These are phyloP conservation scores for Lutra lutra DNA, from an alignment of 2,797 vertebrate genomes.

Conservation along the genomic window DNA sequence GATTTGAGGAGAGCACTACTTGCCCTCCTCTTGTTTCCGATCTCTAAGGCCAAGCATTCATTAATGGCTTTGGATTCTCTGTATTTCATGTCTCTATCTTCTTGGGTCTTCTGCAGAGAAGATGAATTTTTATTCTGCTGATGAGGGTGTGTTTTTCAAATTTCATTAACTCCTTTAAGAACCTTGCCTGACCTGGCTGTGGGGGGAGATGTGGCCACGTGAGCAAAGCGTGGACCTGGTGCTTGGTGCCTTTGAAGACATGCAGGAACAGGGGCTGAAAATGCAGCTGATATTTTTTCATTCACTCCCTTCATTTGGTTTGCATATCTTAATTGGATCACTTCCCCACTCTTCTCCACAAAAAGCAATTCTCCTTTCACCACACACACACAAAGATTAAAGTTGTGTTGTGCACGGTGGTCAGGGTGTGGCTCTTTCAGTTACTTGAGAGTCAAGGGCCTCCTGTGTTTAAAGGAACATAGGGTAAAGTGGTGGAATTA, in stretches of 20 bases:
- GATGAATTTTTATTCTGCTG: background rate
- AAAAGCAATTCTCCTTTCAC: background rate
- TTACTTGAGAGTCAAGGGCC: background rate
- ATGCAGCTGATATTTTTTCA: background rate
- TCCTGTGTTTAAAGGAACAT: background rate
- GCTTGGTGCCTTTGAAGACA: background rate
- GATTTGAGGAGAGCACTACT: background rate
- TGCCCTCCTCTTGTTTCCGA: background rate
- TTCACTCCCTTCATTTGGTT: background rate
- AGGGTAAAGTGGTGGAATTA: background rate
- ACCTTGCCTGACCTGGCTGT: background rate
- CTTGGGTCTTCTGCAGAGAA: conserved; percentile 19
- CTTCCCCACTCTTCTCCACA: background rate
- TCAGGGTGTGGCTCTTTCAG: background rate
- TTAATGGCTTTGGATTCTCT: background rate
- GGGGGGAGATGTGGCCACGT: background rate
- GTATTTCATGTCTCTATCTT: background rate
- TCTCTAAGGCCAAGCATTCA: background rate
- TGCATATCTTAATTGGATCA: background rate
- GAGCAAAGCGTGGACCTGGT: background rate
- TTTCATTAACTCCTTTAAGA: background rate
- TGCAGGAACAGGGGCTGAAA: background rate
- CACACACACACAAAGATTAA: background rate
- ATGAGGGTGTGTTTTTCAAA: background rate
- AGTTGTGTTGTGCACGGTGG: background rate